Evolutionary conservation across 2,797 vertebrate genomes (phyloP).

Genomic region (Bovichtus variegatus): DNA sequence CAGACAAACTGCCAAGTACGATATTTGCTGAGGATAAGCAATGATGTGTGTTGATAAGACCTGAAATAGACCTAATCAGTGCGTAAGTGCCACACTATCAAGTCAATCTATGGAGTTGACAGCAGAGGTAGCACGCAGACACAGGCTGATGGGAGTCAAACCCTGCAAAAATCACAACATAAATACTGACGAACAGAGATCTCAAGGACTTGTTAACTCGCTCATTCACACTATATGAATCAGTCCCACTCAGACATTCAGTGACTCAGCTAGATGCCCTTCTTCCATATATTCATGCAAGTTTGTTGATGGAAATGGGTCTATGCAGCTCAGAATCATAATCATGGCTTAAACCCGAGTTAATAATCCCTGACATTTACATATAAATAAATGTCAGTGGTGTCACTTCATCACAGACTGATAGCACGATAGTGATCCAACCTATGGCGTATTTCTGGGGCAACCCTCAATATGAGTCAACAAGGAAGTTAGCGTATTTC

Average conservation of each 20-base stretch:
- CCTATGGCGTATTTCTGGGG: neutral
- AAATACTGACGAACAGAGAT: constrained; percentile 28
- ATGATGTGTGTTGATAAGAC: constrained; percentile 28
- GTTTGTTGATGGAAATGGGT: constrained; percentile 20
- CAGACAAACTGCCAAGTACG: constrained; percentile 36
- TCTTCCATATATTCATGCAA: constrained; percentile 12
- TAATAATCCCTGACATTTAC: constrained; percentile 41
- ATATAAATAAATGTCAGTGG: constrained; percentile 28
- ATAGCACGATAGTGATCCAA: constrained; percentile 6
- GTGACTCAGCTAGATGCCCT: constrained; percentile 19
- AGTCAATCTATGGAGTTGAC: constrained; percentile 33
- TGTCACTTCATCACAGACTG: constrained; percentile 25
- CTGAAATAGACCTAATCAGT: constrained; percentile 46
- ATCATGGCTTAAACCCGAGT: constrained; percentile 6
- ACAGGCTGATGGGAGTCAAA: constrained; percentile 32
- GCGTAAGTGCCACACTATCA: constrained; percentile 29
- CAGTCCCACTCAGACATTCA: constrained; percentile 31
- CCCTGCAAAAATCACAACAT: constrained; percentile 31
- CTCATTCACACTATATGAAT: constrained; percentile 38
- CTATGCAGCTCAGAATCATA: constrained; percentile 12
- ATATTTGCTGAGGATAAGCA: constrained; percentile 14
- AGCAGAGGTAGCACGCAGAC: neutral
- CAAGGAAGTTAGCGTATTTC: neutral
- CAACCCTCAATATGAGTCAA: neutral
- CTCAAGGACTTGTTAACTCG: constrained; percentile 49